phyloP scores from a whole-genome alignment of 1,140 invertebrate genomes.

The honey bee (Apis mellifera) region Amel_HAv3.1 CM009935.2:11310501-11311000 shows the following conservation, averaged over 20 bases:
- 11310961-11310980: not conserved
- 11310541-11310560: slow-evolving; percentile 23
- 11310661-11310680: not conserved
- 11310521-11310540: slow-evolving; percentile 1
- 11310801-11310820: not conserved
- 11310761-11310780: not conserved
- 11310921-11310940: slow-evolving; percentile 5
- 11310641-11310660: slow-evolving; percentile 44
- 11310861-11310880: slow-evolving; percentile 26
- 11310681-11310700: not conserved
- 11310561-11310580: slow-evolving; percentile 10
- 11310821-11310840: slow-evolving; percentile 1
- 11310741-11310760: not conserved
- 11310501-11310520: not conserved
- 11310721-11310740: not conserved
- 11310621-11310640: slow-evolving; percentile 42
- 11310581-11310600: not conserved
- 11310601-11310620: slow-evolving; percentile 6
- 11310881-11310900: slow-evolving; percentile 39
- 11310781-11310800: too few species aligned
- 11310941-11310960: not conserved
- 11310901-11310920: slow-evolving; percentile 50
- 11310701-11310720: slow-evolving; percentile 13
- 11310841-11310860: slow-evolving; percentile 27
- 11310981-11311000: not conserved